Conservation (phyloP, 92 coral and sea anemone genomes). For the Palythoa grandiflora region DNA sequence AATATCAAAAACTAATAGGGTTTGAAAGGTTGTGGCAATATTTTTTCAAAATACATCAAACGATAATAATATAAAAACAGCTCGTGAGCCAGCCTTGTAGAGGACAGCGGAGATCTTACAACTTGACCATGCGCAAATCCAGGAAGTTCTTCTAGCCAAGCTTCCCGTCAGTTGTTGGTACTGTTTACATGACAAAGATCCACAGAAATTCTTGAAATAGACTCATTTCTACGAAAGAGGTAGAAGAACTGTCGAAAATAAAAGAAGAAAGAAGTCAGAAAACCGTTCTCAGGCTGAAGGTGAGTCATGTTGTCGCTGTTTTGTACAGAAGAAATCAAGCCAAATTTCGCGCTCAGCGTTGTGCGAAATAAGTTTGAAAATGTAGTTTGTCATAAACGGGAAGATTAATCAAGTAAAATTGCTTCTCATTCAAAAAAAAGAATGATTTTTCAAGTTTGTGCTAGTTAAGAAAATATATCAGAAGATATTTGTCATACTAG, state of each 20-base stretch:
- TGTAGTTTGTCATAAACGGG: slow-evolving; percentile 15
- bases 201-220: not conserved
- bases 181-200: not conserved
- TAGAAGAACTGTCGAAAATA: not conserved
- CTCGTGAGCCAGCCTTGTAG: not conserved
- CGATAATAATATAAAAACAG: not conserved
- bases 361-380: slow-evolving; percentile 17
- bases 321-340: slow-evolving; percentile 22
- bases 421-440: slow-evolving; percentile 1
- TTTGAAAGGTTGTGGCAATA: too few relatives aligned
- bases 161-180: not conserved
- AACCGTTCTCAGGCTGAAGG: slow-evolving; percentile 18
- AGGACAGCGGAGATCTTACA: slow-evolving; percentile 5
- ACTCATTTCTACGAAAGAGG: slow-evolving; percentile 17
- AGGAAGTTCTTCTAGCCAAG: not conserved
- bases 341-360: slow-evolving; percentile 1
- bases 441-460: not conserved
- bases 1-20: not conserved
- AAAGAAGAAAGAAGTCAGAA: slow-evolving; percentile 16
- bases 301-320: slow-evolving; percentile 9
- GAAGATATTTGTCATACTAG: slow-evolving; percentile 32
- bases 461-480: slow-evolving; percentile 33
- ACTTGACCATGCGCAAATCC: slow-evolving; percentile 15
- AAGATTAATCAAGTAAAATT: slow-evolving; percentile 13
- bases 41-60: not conserved